A percentile compares a stretch with the other conserved stretches of the same genome.
These are phyloP conservation scores for Drosophila rhopaloa DNA, from an alignment of 1,140 invertebrate species.

Conservation along the genomic window DNA sequence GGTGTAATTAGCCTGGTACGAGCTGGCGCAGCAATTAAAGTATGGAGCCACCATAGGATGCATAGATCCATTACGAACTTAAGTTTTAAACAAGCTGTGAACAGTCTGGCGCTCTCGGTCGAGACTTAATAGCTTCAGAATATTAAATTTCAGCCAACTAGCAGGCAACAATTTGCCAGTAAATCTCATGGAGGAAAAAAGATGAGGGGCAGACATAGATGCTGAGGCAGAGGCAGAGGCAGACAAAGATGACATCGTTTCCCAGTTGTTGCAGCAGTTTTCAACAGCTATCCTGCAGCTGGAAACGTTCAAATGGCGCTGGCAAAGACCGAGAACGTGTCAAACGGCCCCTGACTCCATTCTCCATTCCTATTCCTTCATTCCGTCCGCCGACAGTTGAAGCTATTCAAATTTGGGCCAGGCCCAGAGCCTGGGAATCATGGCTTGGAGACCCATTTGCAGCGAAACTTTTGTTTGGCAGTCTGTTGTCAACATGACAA, in stretches of 20 bases:
- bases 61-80: slow-evolving; percentile 17
- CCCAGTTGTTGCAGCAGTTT: slow-evolving; percentile 44
- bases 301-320: slow-evolving; percentile 35
- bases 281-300: slow-evolving; percentile 24
- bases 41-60: not conserved
- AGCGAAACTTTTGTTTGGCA: slow-evolving; percentile 39
- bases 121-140: slow-evolving; percentile 9
- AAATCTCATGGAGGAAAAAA: slow-evolving; percentile 4
- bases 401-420: slow-evolving; percentile 34
- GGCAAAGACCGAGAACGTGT: slow-evolving; percentile 52
- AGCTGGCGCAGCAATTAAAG: slow-evolving; percentile 14
- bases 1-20: slow-evolving; percentile 31
- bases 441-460: slow-evolving; percentile 2
- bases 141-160: slow-evolving; percentile 13
- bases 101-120: slow-evolving; percentile 2
- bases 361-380: not conserved
- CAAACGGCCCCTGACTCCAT: slow-evolving; percentile 47
- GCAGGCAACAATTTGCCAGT: slow-evolving; percentile 8
- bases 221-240: too few species aligned
- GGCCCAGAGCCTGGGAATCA: slow-evolving; percentile 12
- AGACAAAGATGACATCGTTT: slow-evolving; percentile 27
- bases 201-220: too few species aligned
- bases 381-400: slow-evolving; percentile 4
- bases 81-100: slow-evolving; percentile 13
- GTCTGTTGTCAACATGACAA: slow-evolving; percentile 37